These are phyloP conservation scores for Rhynchophorus ferrugineus DNA, from an alignment of 1,140 invertebrate genomes.

Conservation along the genomic window DNA sequence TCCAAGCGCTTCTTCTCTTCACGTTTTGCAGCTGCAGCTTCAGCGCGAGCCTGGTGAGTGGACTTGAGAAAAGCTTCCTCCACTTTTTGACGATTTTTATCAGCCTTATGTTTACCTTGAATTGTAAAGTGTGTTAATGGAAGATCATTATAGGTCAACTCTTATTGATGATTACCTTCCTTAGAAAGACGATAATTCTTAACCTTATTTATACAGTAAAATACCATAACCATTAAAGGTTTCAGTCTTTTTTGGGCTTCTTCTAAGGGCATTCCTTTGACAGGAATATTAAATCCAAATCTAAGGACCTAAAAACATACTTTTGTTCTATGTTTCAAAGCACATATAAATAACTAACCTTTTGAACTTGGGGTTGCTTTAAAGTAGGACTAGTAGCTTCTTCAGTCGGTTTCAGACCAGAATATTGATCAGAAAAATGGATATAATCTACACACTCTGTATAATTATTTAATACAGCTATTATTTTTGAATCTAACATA, in stretches of 20 bases:
- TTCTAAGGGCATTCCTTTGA: constrained; percentile 52
- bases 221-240: constrained; percentile 77
- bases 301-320: constrained; percentile 55
- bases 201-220: constrained; percentile 88
- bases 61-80: constrained; percentile 90
- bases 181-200: constrained; percentile 82
- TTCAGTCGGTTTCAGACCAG: constrained; percentile 80
- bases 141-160: too few species aligned
- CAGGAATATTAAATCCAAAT: constrained; percentile 75
- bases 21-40: constrained; percentile 73
- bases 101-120: constrained; percentile 72
- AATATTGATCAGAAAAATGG: constrained; percentile 95
- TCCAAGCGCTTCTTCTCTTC: constrained; percentile 84
- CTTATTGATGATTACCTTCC: too few species aligned
- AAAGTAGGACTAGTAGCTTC: constrained; percentile 29
- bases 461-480: constrained; percentile 77
- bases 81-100: constrained; percentile 85
- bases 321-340: too few species aligned
- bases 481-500: constrained; percentile 78
- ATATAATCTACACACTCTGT: constrained; percentile 86
- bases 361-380: constrained; percentile 39
- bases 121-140: constrained; percentile 1
- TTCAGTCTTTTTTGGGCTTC: constrained; percentile 64
- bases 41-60: constrained; percentile 84
- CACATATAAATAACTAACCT: constrained; percentile 24